Base-by-base conservation (phyloP, 1,140 invertebrate genomes). In the Drosophila takahashii region DNA sequence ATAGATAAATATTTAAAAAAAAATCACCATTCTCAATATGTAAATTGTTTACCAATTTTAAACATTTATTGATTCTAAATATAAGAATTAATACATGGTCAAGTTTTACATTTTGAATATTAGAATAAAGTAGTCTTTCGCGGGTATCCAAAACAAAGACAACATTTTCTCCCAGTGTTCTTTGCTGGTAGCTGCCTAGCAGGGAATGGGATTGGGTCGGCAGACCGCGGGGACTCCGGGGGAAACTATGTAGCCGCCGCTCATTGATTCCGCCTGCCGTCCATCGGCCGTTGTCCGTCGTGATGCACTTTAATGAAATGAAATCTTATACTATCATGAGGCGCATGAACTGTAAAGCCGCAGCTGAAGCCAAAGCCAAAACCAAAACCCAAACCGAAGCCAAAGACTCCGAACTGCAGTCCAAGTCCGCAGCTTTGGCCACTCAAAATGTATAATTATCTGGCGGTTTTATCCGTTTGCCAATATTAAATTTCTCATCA, bases 401-500 rank as follows among this genome's bases (percentile, higher is more conserved):
- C 73, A 58, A 53, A 45, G 50, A 50, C 42, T 56, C 41, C 16
- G 41, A 64, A 37, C 45, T 54, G 37, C 59, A 73, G 60, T 66
- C 34, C 54, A 52, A 60, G 69, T 70, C 73, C 54, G 48, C 70
- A 64, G 70, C 70, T 69, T 72, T 80, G 79, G 75, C 81, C 84
- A 84, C 84, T 89, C 84, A 84, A 89, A 89, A 89, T 89, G 83
- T 89, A 89, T 89, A 89, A 89, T 89, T 89, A 89, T 89, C 84
- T 89, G 84, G 84, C 72, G 84, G 84, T 89, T 89, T 89, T 89
- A 89, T 89, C 84, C 84, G 84, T 89, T 89, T 89, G 84, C 84
- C 84, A 89, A 89, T 89, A 89, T 89, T 89, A 89, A 89, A 89
- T 89, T 89, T 89, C 84, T 89, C 84, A 89, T 89, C 84, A 89